Conservation (phyloP, 2,888 invertebrate genomes). For the Tipula unca region DNA sequence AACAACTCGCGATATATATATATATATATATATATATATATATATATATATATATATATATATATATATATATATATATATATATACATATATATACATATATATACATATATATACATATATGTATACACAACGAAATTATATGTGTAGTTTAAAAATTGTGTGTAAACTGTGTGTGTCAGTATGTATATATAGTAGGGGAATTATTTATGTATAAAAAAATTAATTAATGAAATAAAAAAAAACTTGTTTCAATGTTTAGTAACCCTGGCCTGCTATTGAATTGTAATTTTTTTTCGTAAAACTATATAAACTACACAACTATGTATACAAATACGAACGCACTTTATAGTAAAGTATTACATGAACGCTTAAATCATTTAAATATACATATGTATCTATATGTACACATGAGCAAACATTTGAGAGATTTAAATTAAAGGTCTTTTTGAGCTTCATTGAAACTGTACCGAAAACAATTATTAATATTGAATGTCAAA, state of each 20-base stretch:
- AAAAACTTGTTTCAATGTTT: slow-evolving; percentile 20
- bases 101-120: too few species aligned
- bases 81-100: too few species aligned
- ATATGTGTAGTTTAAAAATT: neutral
- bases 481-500: neutral
- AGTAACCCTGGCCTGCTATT: slow-evolving; percentile 22
- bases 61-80: too few species aligned
- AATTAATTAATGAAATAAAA: slow-evolving; percentile 1
- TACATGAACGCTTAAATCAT: neutral
- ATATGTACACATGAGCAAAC: neutral
- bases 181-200: neutral
- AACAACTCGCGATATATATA: neutral
- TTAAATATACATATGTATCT: neutral
- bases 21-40: too few species aligned
- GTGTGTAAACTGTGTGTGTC: neutral
- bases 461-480: neutral
- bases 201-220: neutral
- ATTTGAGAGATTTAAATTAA: neutral
- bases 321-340: neutral
- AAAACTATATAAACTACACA: neutral
- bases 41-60: too few species aligned
- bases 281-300: slow-evolving; percentile 9
- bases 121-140: neutral
- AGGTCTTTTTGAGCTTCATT: slow-evolving; percentile 14
- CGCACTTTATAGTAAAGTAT: neutral